These are phyloP conservation scores for Erinaceus europaeus DNA, from an alignment of 2,113 vertebrate species.

Conservation along the genomic window DNA sequence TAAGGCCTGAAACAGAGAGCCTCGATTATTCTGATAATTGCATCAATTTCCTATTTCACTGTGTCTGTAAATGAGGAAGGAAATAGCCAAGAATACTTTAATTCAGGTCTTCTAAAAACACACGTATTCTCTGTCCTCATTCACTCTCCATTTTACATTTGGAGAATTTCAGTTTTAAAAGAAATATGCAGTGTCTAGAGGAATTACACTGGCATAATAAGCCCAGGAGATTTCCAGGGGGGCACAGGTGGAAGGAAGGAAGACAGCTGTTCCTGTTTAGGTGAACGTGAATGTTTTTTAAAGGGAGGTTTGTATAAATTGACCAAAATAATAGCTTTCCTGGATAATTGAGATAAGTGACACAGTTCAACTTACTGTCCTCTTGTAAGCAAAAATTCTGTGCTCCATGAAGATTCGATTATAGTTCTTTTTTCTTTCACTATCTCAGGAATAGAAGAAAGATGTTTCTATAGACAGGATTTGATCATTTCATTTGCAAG, in stretches of 20 bases:
- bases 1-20: not conserved
- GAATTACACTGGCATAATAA: constrained; percentile 57
- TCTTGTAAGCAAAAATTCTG: constrained; percentile 11
- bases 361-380: constrained; percentile 21
- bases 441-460: not conserved
- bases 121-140: constrained; percentile 14
- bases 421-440: not conserved
- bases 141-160: constrained; percentile 30
- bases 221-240: constrained; percentile 42
- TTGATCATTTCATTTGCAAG: not conserved
- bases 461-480: not conserved
- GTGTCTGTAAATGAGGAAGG: constrained; percentile 42
- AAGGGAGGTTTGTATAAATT: constrained; percentile 50
- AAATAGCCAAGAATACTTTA: constrained; percentile 47
- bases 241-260: constrained; percentile 53
- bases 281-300: constrained; percentile 30
- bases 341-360: constrained; percentile 41
- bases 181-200: constrained; percentile 38
- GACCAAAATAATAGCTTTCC: constrained; percentile 46
- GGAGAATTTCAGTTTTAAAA: constrained; percentile 47
- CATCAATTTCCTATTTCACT: constrained; percentile 40
- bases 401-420: not conserved
- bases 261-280: constrained; percentile 54
- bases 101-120: constrained; percentile 47
- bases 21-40: constrained; percentile 27